phyloP scores from a whole-genome alignment of 2,797 vertebrate genomes.

The Phrynocephalus vlangalii region DNA sequence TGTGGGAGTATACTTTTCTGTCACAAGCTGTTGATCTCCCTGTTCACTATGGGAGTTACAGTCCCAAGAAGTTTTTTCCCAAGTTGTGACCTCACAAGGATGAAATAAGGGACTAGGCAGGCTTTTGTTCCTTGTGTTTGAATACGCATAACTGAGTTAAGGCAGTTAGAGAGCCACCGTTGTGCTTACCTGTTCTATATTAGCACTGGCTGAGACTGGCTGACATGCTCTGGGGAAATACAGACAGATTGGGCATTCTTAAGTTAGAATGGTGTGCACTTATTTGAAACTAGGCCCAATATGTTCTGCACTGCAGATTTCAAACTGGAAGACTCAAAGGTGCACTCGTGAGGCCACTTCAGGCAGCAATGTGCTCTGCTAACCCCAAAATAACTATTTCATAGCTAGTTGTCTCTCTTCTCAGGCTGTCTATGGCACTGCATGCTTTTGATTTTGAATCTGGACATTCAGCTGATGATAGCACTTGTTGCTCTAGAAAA shows the following conservation, averaged over 20 bases:
- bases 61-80: background rate
- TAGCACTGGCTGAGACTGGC: constrained; percentile 20
- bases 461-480: background rate
- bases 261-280: background rate
- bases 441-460: background rate
- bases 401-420: background rate
- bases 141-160: background rate
- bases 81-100: background rate
- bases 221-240: constrained; percentile 19
- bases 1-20: no score
- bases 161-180: constrained; percentile 11
- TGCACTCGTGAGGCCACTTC: background rate
- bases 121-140: background rate
- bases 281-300: background rate
- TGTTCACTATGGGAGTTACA: no score
- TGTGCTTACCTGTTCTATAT: constrained; percentile 15
- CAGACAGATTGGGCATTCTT: background rate
- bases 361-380: background rate
- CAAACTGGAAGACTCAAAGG: background rate
- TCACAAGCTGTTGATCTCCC: no score
- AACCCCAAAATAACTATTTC: background rate
- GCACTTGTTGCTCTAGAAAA: background rate
- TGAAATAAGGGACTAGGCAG: background rate
- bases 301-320: background rate
- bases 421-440: background rate